Percentiles rank a stretch among this genome's conserved stretches.
Conservation (phyloP, 2,888 invertebrate species). For the Tridacna crocea region DNA sequence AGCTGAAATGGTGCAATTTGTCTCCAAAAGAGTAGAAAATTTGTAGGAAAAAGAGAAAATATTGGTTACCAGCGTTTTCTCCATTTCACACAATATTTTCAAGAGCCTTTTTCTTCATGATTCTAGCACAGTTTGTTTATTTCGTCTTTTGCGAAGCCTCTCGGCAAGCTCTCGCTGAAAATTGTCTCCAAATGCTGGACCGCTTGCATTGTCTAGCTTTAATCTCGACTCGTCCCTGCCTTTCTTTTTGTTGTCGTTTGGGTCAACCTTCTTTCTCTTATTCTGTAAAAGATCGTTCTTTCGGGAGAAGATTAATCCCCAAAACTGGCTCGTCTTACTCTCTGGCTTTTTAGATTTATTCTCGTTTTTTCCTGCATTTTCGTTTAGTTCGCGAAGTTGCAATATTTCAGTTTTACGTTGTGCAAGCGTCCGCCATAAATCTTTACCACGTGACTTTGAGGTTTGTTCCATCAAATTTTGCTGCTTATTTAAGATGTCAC, state of each 20-base stretch:
- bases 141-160: slow-evolving; percentile 29
- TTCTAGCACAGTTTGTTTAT: neutral
- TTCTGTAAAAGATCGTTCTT: slow-evolving; percentile 45
- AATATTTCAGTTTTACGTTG: slow-evolving; percentile 55
- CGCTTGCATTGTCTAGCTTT: neutral
- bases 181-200: slow-evolving; percentile 7
- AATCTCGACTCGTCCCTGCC: neutral
- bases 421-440: slow-evolving; percentile 43
- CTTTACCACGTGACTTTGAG: slow-evolving; percentile 42
- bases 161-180: slow-evolving; percentile 50
- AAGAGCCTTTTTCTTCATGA: too few species aligned
- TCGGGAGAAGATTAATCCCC: slow-evolving; percentile 48
- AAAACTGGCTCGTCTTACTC: slow-evolving; percentile 49
- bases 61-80: too few species aligned
- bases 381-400: slow-evolving; percentile 32
- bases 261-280: slow-evolving; percentile 34
- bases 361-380: neutral
- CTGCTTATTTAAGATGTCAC: slow-evolving; percentile 47
- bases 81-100: too few species aligned
- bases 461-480: slow-evolving; percentile 48
- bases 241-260: slow-evolving; percentile 3
- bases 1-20: too few species aligned
- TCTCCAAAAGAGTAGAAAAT: too few species aligned
- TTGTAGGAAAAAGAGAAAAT: too few species aligned
- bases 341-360: slow-evolving; percentile 22